Evolutionary conservation across 2,888 invertebrate species (phyloP).

Genomic region (Yponomeuta malinellus): DNA sequence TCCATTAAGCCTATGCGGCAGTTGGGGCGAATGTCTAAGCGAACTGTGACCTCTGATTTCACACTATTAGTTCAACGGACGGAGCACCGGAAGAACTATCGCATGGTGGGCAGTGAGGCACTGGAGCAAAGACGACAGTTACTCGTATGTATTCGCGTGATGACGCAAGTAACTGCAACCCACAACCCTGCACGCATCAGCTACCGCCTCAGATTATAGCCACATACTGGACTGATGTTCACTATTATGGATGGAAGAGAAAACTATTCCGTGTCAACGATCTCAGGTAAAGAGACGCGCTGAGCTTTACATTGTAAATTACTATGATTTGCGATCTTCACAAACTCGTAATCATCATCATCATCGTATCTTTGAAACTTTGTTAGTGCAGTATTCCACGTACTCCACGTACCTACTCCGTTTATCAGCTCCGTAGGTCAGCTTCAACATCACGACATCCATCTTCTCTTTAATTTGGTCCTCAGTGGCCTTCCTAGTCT

Average conservation of each 20-base stretch:
- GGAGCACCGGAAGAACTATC: background rate
- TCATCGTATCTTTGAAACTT: no score
- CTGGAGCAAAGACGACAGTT: slow-evolving; percentile 1
- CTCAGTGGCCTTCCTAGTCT: no score
- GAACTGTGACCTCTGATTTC: background rate
- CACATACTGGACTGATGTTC: background rate
- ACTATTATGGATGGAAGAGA: slow-evolving; percentile 1
- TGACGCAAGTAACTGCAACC: background rate
- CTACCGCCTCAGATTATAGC: background rate
- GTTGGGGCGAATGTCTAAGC: background rate
- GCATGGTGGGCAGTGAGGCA: background rate
- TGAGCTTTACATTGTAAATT: background rate
- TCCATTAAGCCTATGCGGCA: background rate
- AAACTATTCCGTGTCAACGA: background rate
- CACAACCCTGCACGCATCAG: background rate
- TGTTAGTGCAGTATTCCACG: no score
- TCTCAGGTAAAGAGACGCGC: background rate
- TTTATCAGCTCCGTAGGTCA: no score
- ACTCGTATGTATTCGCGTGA: background rate
- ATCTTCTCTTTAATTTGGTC: no score
- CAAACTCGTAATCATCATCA: no score
- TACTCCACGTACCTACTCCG: no score
- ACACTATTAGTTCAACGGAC: background rate
- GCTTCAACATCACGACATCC: no score
- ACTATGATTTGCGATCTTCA: no score